Conservation (phyloP, 2,888 invertebrate species). For the Melieria crassipennis region DNA sequence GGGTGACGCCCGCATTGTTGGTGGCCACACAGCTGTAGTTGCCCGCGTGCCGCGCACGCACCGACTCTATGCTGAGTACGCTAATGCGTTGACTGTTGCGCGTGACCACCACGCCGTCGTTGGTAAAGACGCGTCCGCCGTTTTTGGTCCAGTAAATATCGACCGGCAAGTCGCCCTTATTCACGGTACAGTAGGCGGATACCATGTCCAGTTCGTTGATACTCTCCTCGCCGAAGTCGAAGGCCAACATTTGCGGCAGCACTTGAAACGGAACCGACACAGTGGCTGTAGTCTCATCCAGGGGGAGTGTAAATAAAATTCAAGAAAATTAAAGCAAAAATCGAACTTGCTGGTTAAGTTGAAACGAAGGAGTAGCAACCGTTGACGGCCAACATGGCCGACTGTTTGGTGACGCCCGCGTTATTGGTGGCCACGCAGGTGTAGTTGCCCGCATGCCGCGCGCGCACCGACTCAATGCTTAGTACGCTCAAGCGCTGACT, state of each 20-base stretch:
- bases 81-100: constrained; percentile 64
- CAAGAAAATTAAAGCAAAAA: constrained; percentile 19
- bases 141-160: constrained; percentile 75
- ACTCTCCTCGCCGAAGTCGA: constrained; percentile 75
- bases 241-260: constrained; percentile 75
- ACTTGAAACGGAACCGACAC: constrained; percentile 77
- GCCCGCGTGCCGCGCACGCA: constrained; percentile 74
- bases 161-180: constrained; percentile 80
- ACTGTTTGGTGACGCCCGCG: constrained; percentile 70
- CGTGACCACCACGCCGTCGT: constrained; percentile 67
- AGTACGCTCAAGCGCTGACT: constrained; percentile 74
- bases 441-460: constrained; percentile 72
- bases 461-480: constrained; percentile 72
- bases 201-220: constrained; percentile 75
- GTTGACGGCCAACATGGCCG: constrained; percentile 70
- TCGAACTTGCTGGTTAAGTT: not conserved
- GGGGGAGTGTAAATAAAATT: constrained; percentile 14
- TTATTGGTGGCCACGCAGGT: constrained; percentile 72
- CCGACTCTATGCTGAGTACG: constrained; percentile 74
- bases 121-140: constrained; percentile 63
- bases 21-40: constrained; percentile 75
- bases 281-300: constrained; percentile 75
- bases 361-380: constrained; percentile 62
- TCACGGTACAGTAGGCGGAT: constrained; percentile 74
- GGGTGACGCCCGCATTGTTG: constrained; percentile 71